Conservation (phyloP, 1,140 invertebrate genomes). For the Drosophila auraria region DNA sequence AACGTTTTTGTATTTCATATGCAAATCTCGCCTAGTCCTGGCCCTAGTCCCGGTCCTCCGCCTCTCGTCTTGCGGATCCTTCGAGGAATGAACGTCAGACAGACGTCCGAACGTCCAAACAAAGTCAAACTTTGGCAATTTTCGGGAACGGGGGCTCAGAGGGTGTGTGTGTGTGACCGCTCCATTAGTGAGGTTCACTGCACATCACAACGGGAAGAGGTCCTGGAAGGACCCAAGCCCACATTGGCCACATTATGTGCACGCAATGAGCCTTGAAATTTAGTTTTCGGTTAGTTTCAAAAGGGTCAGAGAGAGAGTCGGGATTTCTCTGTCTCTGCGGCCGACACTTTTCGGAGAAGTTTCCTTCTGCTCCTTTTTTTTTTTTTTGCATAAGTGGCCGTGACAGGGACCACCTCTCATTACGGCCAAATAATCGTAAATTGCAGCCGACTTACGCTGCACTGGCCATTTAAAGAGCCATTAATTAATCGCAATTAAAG, state of each 20-base stretch:
- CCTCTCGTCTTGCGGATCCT: constrained; percentile 14
- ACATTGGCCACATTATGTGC: constrained; percentile 81
- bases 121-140: constrained; percentile 70
- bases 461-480: constrained; percentile 68
- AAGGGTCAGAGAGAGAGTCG: constrained; percentile 37
- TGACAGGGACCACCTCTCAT: constrained; percentile 55
- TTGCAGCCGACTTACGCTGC: constrained; percentile 35
- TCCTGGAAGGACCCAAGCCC: constrained; percentile 45
- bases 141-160: constrained; percentile 6
- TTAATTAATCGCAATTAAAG: constrained; percentile 83
- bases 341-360: constrained; percentile 57
- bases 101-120: constrained; percentile 67
- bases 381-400: constrained; percentile 52
- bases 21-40: constrained; percentile 57
- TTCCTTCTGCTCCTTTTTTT: constrained; percentile 17
- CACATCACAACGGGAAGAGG: constrained; percentile 45
- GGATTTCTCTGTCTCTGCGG: constrained; percentile 41
- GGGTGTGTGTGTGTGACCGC: constrained; percentile 62
- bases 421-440: constrained; percentile 44
- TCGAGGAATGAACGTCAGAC: constrained; percentile 46
- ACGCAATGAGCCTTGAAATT: constrained; percentile 83
- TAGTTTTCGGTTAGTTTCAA: constrained; percentile 80
- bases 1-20: constrained; percentile 84
- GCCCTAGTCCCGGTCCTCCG: background rate
- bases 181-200: constrained; percentile 79